Conservation (phyloP, 2,797 vertebrate species). For the Gouania willdenowi region DNA sequence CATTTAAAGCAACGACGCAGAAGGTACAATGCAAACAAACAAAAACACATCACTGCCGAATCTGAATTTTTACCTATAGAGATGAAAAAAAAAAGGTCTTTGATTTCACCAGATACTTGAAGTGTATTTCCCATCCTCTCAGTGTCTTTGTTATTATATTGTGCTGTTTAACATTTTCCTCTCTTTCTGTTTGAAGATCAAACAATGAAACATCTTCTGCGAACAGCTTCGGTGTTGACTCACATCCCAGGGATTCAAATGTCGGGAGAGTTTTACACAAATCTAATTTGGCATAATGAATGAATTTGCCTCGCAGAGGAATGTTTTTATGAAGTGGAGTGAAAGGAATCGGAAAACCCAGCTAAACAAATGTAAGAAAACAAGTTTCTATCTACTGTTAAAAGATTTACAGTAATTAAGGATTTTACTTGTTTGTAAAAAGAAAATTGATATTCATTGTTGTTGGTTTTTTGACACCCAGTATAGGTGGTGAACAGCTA, state of each 20-base stretch:
- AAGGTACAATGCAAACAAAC: background rate
- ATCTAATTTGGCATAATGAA: constrained; percentile 16
- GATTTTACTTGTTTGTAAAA: too few relatives aligned
- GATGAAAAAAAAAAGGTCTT: background rate
- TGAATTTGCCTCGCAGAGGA: constrained; percentile 4
- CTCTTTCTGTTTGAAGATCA: constrained; percentile 14
- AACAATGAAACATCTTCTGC: constrained; percentile 17
- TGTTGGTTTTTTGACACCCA: too few relatives aligned
- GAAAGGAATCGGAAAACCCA: background rate
- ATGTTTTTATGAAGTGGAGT: constrained; percentile 1
- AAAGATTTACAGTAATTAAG: too few relatives aligned
- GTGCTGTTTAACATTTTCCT: background rate
- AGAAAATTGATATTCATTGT: too few relatives aligned
- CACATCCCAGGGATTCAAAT: constrained; percentile 6
- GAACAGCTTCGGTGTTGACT: constrained; percentile 4
- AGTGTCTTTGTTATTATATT: background rate
- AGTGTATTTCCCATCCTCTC: background rate
- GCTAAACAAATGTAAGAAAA: background rate
- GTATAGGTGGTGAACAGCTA: too few relatives aligned
- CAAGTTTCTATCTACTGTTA: too few relatives aligned
- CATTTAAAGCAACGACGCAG: constrained; percentile 36
- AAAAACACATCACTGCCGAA: background rate
- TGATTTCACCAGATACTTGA: background rate
- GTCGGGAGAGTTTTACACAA: constrained; percentile 15
- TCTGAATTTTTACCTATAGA: background rate